These are phyloP conservation scores for Heliconius nattereri DNA, from an alignment of 1,140 invertebrate genomes.

Conservation along the genomic window DNA sequence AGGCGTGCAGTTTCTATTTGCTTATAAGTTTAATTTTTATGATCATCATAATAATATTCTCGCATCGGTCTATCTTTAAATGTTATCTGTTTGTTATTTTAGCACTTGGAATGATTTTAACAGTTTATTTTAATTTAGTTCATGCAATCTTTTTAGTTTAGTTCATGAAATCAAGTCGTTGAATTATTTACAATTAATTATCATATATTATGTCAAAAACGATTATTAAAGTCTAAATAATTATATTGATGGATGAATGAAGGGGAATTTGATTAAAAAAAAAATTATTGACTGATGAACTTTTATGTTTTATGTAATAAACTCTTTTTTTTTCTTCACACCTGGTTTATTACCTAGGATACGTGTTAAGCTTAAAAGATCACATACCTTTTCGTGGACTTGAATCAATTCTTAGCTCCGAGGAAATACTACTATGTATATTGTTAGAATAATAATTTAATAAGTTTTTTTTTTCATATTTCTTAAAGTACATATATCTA, in stretches of 20 bases:
- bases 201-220: background rate
- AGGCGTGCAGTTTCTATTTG: too few species aligned
- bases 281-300: background rate
- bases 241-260: background rate
- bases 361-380: background rate
- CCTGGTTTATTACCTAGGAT: too few species aligned
- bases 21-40: background rate
- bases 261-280: background rate
- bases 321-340: too few species aligned
- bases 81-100: conserved; percentile 4
- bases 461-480: background rate
- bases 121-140: too few species aligned
- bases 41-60: background rate
- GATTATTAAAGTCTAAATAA: background rate
- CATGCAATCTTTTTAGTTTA: too few species aligned
- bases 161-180: background rate
- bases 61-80: background rate
- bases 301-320: too few species aligned
- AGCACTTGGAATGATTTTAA: background rate
- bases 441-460: background rate
- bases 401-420: background rate
- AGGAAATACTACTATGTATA: background rate
- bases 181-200: background rate
- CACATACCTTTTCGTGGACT: background rate
- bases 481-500: background rate